Percentiles rank a stretch among this genome's conserved stretches.
Conservation (phyloP, 2,888 invertebrate species). For the Cephonodes hylas region DNA sequence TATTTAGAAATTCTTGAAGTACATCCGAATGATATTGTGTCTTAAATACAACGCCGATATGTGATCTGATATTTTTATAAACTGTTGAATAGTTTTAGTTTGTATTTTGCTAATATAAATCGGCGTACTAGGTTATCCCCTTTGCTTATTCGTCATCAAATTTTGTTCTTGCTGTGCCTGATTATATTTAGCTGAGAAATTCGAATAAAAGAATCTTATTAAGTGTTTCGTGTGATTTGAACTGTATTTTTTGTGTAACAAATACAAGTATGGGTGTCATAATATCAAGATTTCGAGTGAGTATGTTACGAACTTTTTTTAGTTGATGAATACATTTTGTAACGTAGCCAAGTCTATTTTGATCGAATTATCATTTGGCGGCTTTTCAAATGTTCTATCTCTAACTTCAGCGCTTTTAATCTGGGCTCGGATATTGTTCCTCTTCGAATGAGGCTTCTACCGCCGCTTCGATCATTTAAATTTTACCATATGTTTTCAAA, state of each 20-base stretch:
- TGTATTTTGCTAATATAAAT: slow-evolving; percentile 36
- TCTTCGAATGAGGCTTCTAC: background rate
- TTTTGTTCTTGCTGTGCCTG: slow-evolving; percentile 52
- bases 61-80: slow-evolving; percentile 21
- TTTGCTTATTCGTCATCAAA: slow-evolving; percentile 55
- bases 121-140: slow-evolving; percentile 63
- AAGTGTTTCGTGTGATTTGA: slow-evolving; percentile 36
- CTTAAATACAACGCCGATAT: slow-evolving; percentile 26
- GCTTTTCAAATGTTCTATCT: slow-evolving; percentile 53
- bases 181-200: slow-evolving; percentile 64
- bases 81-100: slow-evolving; percentile 27
- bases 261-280: slow-evolving; percentile 82
- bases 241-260: slow-evolving; percentile 22
- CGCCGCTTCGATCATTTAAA: background rate
- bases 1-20: slow-evolving; percentile 19
- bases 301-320: slow-evolving; percentile 41
- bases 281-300: slow-evolving; percentile 85
- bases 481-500: background rate
- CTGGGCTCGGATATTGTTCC: background rate
- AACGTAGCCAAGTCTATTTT: slow-evolving; percentile 69
- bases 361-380: slow-evolving; percentile 63
- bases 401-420: background rate
- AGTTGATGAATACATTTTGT: slow-evolving; percentile 50
- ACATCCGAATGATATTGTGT: slow-evolving; percentile 23
- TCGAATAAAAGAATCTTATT: slow-evolving; percentile 25